A percentile compares a stretch with the other conserved stretches of the same genome.
phyloP scores from a whole-genome alignment of 1,140 invertebrate genomes.

The Ips nitidus region DNA sequence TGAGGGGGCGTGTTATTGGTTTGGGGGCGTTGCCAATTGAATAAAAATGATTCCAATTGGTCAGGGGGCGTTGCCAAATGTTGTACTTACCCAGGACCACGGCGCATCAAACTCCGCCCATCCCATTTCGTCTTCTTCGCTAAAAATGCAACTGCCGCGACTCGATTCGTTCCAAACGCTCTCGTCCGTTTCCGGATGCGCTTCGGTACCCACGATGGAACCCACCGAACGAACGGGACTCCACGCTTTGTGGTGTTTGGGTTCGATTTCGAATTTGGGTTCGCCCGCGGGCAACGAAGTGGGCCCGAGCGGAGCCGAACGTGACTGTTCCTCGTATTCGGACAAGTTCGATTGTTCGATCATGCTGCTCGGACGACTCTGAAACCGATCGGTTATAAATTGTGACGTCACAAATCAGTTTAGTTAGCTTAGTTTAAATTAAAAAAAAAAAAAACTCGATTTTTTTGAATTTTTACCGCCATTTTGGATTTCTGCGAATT shows the following conservation, averaged over 20 bases:
- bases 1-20: too few species aligned
- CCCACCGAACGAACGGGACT: conserved; percentile 80
- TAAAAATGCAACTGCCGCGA: conserved; percentile 71
- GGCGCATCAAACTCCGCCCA: conserved; percentile 76
- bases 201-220: conserved; percentile 75
- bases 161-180: conserved; percentile 73
- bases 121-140: conserved; percentile 71
- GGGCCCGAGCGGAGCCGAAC: conserved; percentile 59
- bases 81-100: conserved; percentile 67
- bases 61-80: neutral
- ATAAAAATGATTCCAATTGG: too few species aligned
- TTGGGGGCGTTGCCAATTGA: too few species aligned
- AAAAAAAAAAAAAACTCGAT: neutral
- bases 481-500: too few species aligned
- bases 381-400: conserved; percentile 10
- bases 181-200: conserved; percentile 77
- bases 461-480: neutral
- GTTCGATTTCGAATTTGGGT: conserved; percentile 55
- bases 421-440: too few species aligned
- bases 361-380: conserved; percentile 59
- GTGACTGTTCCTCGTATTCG: conserved; percentile 63
- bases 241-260: conserved; percentile 75
- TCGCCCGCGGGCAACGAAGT: conserved; percentile 47
- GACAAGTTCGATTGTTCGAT: conserved; percentile 52
- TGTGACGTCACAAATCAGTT: too few species aligned